Conservation (phyloP, 2,113 vertebrate species). For the Hippotragus niger region DNA sequence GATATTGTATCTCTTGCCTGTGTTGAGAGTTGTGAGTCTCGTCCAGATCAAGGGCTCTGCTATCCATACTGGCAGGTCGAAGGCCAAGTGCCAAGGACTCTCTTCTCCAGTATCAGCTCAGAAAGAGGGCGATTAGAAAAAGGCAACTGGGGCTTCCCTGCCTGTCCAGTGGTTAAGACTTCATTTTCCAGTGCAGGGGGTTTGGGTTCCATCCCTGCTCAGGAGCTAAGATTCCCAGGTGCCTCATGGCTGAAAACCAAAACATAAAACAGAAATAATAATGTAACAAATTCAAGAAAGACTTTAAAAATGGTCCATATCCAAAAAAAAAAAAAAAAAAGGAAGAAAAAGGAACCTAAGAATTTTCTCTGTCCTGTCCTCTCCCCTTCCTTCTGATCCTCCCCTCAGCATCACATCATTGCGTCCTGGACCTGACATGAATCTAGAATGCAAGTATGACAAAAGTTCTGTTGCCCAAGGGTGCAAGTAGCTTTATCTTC, state of each 20-base stretch:
- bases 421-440: background rate
- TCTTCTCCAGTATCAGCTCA: background rate
- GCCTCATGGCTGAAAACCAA: background rate
- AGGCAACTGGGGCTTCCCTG: background rate
- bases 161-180: background rate
- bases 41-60: conserved; percentile 16
- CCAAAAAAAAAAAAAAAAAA: background rate
- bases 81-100: background rate
- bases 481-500: background rate
- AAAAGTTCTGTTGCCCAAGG: background rate
- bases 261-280: background rate
- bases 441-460: background rate
- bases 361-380: background rate
- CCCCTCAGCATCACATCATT: too few relatives aligned
- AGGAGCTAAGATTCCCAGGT: background rate
- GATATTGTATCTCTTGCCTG: background rate
- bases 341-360: background rate
- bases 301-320: background rate
- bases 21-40: background rate
- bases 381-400: background rate
- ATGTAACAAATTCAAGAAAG: background rate
- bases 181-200: background rate
- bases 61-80: background rate
- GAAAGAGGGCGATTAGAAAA: background rate
- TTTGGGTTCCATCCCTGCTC: background rate